Percentiles rank a stretch among this genome's conserved stretches.
phyloP scores from a whole-genome alignment of 2,888 invertebrate species.

The Arctia plantaginis region DNA sequence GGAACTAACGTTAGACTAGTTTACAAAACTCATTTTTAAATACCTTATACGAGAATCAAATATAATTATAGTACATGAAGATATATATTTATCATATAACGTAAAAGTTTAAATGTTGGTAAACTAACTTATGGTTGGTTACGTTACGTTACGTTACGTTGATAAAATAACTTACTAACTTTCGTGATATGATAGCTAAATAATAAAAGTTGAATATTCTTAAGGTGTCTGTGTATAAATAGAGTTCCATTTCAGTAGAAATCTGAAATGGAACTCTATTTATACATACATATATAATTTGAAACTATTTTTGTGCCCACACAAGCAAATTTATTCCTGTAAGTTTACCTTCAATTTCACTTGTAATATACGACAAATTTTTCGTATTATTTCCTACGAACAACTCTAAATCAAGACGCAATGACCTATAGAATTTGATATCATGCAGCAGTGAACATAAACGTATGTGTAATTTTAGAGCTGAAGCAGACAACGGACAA shows the following conservation, averaged over 20 bases:
- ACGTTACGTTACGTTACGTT: too few species aligned
- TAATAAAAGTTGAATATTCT: not conserved
- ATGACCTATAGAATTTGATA: not conserved
- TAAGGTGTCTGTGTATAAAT: not conserved
- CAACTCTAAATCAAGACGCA: not conserved
- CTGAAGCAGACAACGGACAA: not conserved
- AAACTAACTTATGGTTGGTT: too few species aligned
- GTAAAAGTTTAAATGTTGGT: too few species aligned
- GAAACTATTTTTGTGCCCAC: not conserved
- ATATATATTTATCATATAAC: too few species aligned
- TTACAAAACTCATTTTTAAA: too few species aligned
- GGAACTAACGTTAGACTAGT: too few species aligned
- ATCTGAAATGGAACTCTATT: too few species aligned
- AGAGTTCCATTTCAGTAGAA: not conserved
- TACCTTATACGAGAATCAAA: too few species aligned
- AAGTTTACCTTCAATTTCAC: not conserved
- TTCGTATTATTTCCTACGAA: not conserved
- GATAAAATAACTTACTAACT: too few species aligned
- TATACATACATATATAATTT: too few species aligned
- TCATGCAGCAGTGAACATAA: not conserved
- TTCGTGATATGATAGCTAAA: not conserved
- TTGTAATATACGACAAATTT: not conserved
- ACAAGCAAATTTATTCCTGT: not conserved
- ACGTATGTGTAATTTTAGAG: not conserved
- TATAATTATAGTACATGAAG: too few species aligned